These are phyloP conservation scores for Tragelaphus imberbis DNA, from an alignment of 2,113 vertebrate species.

Conservation along the genomic window DNA sequence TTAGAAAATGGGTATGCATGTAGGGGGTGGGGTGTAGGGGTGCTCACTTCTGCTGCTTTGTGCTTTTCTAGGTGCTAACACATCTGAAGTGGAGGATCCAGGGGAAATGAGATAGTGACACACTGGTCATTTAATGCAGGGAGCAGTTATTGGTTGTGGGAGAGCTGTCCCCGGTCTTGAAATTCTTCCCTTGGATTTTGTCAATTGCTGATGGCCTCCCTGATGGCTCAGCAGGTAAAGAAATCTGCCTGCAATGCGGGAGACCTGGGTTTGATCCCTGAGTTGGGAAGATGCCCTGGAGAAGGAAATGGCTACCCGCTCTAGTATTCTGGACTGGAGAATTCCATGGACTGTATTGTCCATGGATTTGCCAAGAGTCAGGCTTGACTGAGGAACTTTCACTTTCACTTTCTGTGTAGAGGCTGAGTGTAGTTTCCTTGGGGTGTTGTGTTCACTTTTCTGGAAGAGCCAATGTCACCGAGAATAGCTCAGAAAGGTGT, in stretches of 20 bases:
- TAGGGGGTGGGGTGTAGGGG: too few species aligned
- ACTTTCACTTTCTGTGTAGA: neutral
- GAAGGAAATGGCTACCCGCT: neutral
- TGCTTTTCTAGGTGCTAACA: neutral
- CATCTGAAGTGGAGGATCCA: neutral
- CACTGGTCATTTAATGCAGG: rapidly evolving
- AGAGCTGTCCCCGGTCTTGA: neutral
- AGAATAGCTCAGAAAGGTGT: neutral
- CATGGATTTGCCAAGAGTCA: neutral
- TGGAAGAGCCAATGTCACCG: neutral
- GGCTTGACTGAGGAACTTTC: neutral
- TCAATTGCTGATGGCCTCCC: rapidly evolving
- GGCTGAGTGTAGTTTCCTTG: neutral
- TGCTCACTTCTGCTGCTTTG: neutral
- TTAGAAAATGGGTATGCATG: neutral
- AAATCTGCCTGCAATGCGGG: neutral
- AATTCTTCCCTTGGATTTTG: rapidly evolving
- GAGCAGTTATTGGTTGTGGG: rapidly evolving
- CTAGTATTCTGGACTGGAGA: neutral
- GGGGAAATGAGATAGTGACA: neutral
- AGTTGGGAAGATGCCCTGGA: neutral
- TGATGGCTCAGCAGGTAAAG: neutral
- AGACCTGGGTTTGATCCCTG: neutral
- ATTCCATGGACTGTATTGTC: neutral
- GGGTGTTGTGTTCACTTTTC: neutral